Evolutionary conservation across 2,888 invertebrate genomes (phyloP), one percentile per base, ranked within the genome.

Genomic region (Smittia sp.): DNA sequence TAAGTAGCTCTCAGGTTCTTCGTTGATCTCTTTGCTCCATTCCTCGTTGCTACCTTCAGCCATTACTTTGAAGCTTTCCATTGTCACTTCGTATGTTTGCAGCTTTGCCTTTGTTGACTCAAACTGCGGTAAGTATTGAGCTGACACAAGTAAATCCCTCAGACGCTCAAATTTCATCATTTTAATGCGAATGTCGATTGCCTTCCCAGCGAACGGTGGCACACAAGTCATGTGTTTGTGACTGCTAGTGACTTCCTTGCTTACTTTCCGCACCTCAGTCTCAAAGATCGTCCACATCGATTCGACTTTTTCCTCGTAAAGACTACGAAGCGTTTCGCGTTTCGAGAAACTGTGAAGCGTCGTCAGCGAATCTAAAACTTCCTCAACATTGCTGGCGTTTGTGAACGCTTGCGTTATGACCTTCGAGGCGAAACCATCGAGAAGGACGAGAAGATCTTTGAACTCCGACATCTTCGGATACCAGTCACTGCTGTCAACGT

Each of bases 401-500:
- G 90, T 89, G 79, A 95, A 95, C 0, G 92, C 90, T 0, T 88
- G 86, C 65, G 89, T 87, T 52, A 93, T 89, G 4, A 94, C 84
- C 79, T 94, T 94, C 80, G 94, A 92, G 76, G 94, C 88, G 76
- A 92, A 91, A 76, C 92, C 86, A 86, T 92, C 87, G 70, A 88
- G 78, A 73, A 84, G 84, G 72, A 84, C 83, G 20, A 87, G 81
- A 13, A 83, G 82, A 1, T 80, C 79, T 0, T 85, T 82, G 77
- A 87, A 88, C 46, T 77, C 77, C 1, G 79, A 74, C 25, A 78
- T 79, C 74, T 79, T 78, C 1, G 77, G 76, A 20, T 80, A 79
- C 96, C 96, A 96, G n/a, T 88, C 87, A 0, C 89, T 86, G 38
- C 88, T 87, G 79, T 91, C 90, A 0, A 94, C 92, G 77, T 91